Base-by-base conservation (phyloP, 2,797 vertebrate species). In the Lophius americanus region DNA sequence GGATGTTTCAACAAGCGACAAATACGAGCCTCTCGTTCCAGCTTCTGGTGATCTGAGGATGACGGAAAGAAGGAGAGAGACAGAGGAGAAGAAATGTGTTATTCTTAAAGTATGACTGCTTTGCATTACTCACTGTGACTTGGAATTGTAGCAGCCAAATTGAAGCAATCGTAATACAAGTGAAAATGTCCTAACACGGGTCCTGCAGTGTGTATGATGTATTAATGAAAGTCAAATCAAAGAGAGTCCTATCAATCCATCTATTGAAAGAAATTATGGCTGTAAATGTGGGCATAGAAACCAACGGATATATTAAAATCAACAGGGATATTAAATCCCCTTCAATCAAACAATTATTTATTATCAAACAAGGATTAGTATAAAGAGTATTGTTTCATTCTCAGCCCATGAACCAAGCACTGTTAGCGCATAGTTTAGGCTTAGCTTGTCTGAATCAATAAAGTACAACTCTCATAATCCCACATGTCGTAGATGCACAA, bases 1-100 rank as follows among this genome's bases (percentile, higher is more conserved):
- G 96, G 91, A 66, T 98, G 97, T 92, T 98, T 99, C 87, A 99
- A 87, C 77, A 99, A 94, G 64, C 97, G 97, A 90, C 97, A 99
- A 79, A 99, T 99, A 82, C 97, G 95, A 78, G 97, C 97, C 92
- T 98, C 97, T 89, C 97, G 93, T 89, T 99, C 97, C 87, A 99
- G 89, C 87, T 99, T 99, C 94, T 99, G 97, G 80, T 99, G 96
- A 94, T 99, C 97, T 99, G 89, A 88, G 68, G n/a, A 37, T 1
- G 13, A 59, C 4, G 8, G 9, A 72, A 4, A 39, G 0, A 55
- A 5, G 44, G 3, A 43, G 3, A 47, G 1, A 66, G 61, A 67
- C 33, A 55, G 0, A 23, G 4, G 50, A 12, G 56, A 56, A 44
- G 9, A 65, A 23, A 23, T 23, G 23, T 23, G 49, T 41, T 49